These are phyloP conservation scores for Psix sp. DNA, from an alignment of 1,140 invertebrate genomes.

Conservation along the genomic window DNA sequence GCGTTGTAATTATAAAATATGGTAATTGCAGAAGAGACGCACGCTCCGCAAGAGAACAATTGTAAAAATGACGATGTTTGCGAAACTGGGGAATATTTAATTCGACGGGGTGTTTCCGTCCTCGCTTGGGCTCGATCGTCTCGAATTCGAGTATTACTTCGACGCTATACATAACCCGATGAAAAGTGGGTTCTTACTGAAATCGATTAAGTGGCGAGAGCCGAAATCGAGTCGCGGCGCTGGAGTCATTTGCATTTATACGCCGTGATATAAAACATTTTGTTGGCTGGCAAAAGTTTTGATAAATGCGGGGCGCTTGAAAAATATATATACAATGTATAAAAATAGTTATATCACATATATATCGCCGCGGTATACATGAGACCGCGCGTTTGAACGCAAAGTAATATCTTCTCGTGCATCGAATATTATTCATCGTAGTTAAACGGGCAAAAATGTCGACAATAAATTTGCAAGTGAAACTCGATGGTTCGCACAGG, in stretches of 20 bases:
- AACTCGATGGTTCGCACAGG: constrained; percentile 61
- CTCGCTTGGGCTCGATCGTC: no score
- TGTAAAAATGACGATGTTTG: constrained; percentile 36
- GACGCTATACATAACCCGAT: no score
- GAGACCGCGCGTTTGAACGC: constrained; percentile 55
- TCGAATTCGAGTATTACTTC: no score
- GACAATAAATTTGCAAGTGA: constrained; percentile 62
- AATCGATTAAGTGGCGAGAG: constrained; percentile 4
- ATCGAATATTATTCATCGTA: constrained; percentile 63
- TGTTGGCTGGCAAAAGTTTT: constrained; percentile 49
- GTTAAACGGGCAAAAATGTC: constrained; percentile 62
- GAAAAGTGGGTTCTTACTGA: background rate
- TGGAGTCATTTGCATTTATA: constrained; percentile 48
- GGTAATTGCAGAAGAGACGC: no score
- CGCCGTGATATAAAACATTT: constrained; percentile 48
- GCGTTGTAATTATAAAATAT: constrained; percentile 55
- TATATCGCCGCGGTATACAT: constrained; percentile 23
- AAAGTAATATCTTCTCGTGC: constrained; percentile 59
- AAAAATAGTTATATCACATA: constrained; percentile 50
- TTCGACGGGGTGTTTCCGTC: no score
- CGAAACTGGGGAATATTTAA: no score
- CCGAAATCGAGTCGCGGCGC: constrained; percentile 7
- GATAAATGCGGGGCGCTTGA: constrained; percentile 48
- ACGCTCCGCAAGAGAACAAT: constrained; percentile 46
- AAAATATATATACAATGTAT: constrained; percentile 59